phyloP scores from a whole-genome alignment of 2,888 invertebrate species.

The Euplagia quadripunctaria region DNA sequence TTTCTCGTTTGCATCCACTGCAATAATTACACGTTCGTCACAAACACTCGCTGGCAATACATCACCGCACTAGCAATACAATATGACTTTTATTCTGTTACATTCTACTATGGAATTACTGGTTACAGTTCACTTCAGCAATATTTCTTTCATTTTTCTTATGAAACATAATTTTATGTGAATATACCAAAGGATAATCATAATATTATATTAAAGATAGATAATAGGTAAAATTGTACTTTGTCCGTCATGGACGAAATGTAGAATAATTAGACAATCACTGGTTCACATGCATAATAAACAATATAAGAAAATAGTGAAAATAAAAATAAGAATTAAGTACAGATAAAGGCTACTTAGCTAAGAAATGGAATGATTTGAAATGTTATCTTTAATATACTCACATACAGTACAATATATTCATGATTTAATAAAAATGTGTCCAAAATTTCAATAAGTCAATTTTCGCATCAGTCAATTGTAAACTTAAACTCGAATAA shows the following conservation, averaged over 20 bases:
- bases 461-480: slow-evolving; percentile 81
- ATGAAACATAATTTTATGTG: slow-evolving; percentile 76
- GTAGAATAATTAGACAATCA: slow-evolving; percentile 64
- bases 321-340: slow-evolving; percentile 71
- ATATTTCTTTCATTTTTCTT: slow-evolving; percentile 85
- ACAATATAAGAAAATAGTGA: slow-evolving; percentile 73
- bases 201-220: slow-evolving; percentile 52
- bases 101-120: slow-evolving; percentile 82
- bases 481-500: slow-evolving; percentile 80
- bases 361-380: slow-evolving; percentile 85
- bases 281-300: slow-evolving; percentile 78
- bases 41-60: slow-evolving; percentile 77
- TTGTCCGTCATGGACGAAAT: slow-evolving; percentile 63
- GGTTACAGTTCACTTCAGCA: slow-evolving; percentile 70
- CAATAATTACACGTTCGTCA: slow-evolving; percentile 81
- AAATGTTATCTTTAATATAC: slow-evolving; percentile 82
- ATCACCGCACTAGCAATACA: slow-evolving; percentile 80
- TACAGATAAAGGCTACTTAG: slow-evolving; percentile 65
- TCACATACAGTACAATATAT: slow-evolving; percentile 78
- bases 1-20: slow-evolving; percentile 81
- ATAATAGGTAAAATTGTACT: slow-evolving; percentile 66
- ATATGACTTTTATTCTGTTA: slow-evolving; percentile 83
- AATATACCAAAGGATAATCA: slow-evolving; percentile 80
- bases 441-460: slow-evolving; percentile 76
- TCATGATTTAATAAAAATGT: slow-evolving; percentile 73